Evolutionary conservation across 2,888 invertebrate genomes (phyloP).

Genomic region (Drosophila ustulata): DNA sequence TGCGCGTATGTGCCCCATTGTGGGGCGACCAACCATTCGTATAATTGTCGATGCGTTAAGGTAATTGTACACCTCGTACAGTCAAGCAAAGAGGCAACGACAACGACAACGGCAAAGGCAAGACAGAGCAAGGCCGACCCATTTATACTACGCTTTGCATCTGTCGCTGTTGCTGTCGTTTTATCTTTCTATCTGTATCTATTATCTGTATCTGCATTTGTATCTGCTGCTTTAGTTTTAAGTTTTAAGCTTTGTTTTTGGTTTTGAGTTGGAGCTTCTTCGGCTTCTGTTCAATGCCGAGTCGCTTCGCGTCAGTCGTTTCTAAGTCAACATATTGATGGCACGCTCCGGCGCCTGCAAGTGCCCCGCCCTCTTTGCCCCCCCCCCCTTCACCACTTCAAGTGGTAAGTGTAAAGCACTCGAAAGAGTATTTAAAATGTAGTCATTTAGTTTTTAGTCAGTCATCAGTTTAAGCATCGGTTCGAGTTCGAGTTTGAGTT

Average conservation of each 20-base stretch:
- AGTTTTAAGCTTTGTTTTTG: background rate
- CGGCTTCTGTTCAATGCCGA: conserved; percentile 69
- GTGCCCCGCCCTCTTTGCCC: conserved; percentile 1
- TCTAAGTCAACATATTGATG: conserved; percentile 74
- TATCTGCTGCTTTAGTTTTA: conserved; percentile 19
- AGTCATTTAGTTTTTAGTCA: conserved; percentile 58
- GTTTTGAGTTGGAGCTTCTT: conserved; percentile 6
- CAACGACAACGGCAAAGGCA: conserved; percentile 11
- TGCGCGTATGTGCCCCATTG: conserved; percentile 26
- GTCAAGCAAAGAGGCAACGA: conserved; percentile 33
- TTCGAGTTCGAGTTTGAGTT: conserved; percentile 37
- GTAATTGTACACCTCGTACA: conserved; percentile 82
- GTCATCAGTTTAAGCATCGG: conserved; percentile 50
- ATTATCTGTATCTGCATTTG: conserved; percentile 23
- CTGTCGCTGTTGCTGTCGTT: conserved; percentile 15
- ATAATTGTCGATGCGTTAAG: conserved; percentile 85
- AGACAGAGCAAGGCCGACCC: conserved; percentile 65
- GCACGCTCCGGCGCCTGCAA: conserved; percentile 71
- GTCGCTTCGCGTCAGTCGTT: conserved; percentile 59
- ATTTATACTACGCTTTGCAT: conserved; percentile 35
- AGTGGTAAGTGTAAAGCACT: conserved; percentile 21
- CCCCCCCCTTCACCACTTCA: background rate
- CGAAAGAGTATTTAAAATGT: conserved; percentile 55
- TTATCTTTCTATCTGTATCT: conserved; percentile 11
- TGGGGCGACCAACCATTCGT: conserved; percentile 82